Evolutionary conservation across 2,797 vertebrate species (phyloP).

Genomic region (Microctenopoma steveboyesi): DNA sequence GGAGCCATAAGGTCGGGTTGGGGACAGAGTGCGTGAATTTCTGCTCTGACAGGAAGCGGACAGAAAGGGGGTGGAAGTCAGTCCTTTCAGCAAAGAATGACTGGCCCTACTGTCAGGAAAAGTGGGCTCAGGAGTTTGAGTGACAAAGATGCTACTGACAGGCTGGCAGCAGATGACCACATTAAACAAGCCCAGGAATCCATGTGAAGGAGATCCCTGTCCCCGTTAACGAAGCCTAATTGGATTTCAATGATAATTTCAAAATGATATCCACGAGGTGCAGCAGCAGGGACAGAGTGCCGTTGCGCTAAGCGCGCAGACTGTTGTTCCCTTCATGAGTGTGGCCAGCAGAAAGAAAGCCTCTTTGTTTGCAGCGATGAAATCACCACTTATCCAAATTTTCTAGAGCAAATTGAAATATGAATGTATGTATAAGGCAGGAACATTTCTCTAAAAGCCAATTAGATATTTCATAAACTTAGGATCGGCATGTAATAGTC

Average conservation of each 20-base stretch:
- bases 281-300: constrained; percentile 34
- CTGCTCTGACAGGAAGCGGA: constrained; percentile 77
- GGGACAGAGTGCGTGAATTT: constrained; percentile 75
- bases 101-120: constrained; percentile 76
- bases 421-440: constrained; percentile 57
- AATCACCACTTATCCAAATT: constrained; percentile 47
- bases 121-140: constrained; percentile 65
- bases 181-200: constrained; percentile 74
- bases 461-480: constrained; percentile 65
- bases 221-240: constrained; percentile 79
- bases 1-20: constrained; percentile 70
- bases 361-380: constrained; percentile 53
- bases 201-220: constrained; percentile 77
- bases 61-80: constrained; percentile 41
- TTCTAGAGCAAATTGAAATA: constrained; percentile 57
- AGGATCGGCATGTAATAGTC: constrained; percentile 15
- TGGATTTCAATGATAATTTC: constrained; percentile 78
- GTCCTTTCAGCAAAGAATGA: constrained; percentile 77
- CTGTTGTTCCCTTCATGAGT: constrained; percentile 29
- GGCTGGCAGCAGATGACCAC: constrained; percentile 74
- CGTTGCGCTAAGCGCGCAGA: constrained; percentile 44
- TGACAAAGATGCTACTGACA: constrained; percentile 83
- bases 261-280: constrained; percentile 83
- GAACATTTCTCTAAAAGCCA: constrained; percentile 45
- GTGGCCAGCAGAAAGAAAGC: constrained; percentile 21